Percentiles rank a stretch among this genome's conserved stretches.
Conservation (phyloP, 30 jellyfish, hydroid and myxozoan species). For the Cassiopea andromeda region DNA sequence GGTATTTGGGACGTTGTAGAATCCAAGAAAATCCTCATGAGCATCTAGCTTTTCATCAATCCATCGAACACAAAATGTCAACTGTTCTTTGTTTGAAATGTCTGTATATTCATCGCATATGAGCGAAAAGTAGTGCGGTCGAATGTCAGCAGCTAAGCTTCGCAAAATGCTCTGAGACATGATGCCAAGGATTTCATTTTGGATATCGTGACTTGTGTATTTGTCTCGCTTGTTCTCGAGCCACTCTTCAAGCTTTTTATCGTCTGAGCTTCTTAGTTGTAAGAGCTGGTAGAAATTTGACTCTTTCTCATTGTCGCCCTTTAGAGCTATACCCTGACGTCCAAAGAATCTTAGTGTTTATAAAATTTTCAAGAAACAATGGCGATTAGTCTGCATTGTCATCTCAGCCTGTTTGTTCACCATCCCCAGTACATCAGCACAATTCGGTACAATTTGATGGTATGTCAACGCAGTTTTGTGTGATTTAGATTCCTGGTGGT, state of each 20-base stretch:
- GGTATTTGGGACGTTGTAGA: slow-evolving; percentile 51
- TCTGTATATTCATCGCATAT: slow-evolving; percentile 85
- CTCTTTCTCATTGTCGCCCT: slow-evolving; percentile 47
- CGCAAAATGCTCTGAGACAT: slow-evolving; percentile 64
- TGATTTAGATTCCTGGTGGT: slow-evolving; percentile 39
- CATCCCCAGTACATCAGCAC: slow-evolving; percentile 46
- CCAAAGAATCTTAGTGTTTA: slow-evolving; percentile 37
- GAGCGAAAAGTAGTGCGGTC: slow-evolving; percentile 43
- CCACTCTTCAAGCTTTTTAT: slow-evolving; percentile 15
- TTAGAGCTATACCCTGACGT: slow-evolving; percentile 58
- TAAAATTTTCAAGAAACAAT: background rate
- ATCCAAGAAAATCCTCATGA: slow-evolving; percentile 71
- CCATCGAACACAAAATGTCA: slow-evolving; percentile 63
- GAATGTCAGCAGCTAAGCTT: slow-evolving; percentile 25
- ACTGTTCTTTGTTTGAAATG: slow-evolving; percentile 73
- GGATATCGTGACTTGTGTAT: slow-evolving; percentile 60
- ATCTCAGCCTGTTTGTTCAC: slow-evolving; percentile 21
- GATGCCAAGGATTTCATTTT: slow-evolving; percentile 70
- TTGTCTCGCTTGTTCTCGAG: slow-evolving; percentile 14
- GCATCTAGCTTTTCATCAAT: slow-evolving; percentile 60
- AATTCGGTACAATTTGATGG: slow-evolving; percentile 57
- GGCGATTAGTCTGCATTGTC: background rate
- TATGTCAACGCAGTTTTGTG: slow-evolving; percentile 53
- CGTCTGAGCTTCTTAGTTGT: slow-evolving; percentile 44
- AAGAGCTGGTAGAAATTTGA: slow-evolving; percentile 60